Evolutionary conservation across 2,113 vertebrate species (phyloP).

Genomic region (Lates calcarifer): DNA sequence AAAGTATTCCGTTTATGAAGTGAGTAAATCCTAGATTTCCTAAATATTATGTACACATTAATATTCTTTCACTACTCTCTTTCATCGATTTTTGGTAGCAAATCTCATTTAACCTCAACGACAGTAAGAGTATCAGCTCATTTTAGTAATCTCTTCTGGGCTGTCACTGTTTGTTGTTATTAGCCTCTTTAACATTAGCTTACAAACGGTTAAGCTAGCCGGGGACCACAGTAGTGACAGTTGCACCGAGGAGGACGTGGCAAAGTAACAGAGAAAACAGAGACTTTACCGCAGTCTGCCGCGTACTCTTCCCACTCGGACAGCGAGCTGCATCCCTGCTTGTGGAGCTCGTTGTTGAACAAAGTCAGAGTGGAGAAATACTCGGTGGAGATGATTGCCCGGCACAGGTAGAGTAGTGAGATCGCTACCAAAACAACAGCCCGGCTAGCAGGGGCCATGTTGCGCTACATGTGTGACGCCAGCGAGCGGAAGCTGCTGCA

Average conservation of each 20-base stretch:
- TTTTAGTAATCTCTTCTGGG: neutral
- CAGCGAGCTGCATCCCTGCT: conserved; percentile 85
- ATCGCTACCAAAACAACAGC: conserved; percentile 74
- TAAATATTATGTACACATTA: neutral
- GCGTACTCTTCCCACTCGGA: conserved; percentile 87
- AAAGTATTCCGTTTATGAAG: neutral
- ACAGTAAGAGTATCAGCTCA: neutral
- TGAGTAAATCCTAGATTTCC: neutral
- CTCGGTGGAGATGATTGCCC: conserved; percentile 77
- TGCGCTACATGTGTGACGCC: conserved; percentile 80
- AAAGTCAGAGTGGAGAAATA: conserved; percentile 84
- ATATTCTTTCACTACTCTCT: neutral
- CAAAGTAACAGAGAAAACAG: conserved; percentile 55
- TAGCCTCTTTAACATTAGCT: conserved; percentile 52
- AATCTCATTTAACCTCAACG: neutral
- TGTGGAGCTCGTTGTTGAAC: conserved; percentile 84
- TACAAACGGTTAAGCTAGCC: conserved; percentile 41
- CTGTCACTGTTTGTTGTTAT: conserved; percentile 53
- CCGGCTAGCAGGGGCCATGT: conserved; percentile 86
- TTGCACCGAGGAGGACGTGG: conserved; percentile 77
- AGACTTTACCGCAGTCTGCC: conserved; percentile 85
- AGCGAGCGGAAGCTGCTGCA: conserved; percentile 66
- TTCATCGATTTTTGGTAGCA: neutral
- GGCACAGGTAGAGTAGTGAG: conserved; percentile 73
- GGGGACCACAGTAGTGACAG: conserved; percentile 60